A percentile compares a stretch with the other conserved stretches of the same genome.
Conservation (phyloP, 64 coral and sea anemone genomes). For the Stichodactyla mertensii region DNA sequence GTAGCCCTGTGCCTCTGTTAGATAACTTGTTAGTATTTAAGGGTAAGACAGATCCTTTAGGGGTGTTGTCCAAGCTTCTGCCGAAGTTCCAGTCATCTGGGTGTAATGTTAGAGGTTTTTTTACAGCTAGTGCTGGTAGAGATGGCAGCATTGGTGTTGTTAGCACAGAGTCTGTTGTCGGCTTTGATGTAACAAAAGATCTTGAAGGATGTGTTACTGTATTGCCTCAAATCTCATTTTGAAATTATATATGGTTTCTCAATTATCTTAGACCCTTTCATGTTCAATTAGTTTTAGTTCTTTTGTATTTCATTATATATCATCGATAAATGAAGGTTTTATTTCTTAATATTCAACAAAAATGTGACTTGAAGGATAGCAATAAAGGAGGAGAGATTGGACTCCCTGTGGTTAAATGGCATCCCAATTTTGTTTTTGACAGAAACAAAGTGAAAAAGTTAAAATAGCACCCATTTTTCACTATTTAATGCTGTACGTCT, state of each 20-base stretch:
- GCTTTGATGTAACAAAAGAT: neutral
- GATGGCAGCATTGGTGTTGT: slow-evolving; percentile 27
- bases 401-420: neutral
- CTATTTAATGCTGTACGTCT: too few relatives aligned
- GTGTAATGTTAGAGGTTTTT: slow-evolving; percentile 45
- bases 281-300: neutral
- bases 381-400: neutral
- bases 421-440: too few relatives aligned
- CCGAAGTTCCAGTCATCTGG: slow-evolving; percentile 25
- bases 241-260: neutral
- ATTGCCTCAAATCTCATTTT: slow-evolving; percentile 13
- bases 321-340: neutral
- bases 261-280: neutral
- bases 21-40: slow-evolving; percentile 44
- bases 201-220: neutral
- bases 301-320: neutral
- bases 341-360: too few relatives aligned
- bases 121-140: slow-evolving; percentile 34
- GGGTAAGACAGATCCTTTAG: slow-evolving; percentile 33
- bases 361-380: too few relatives aligned
- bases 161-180: neutral
- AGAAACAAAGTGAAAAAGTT: too few relatives aligned
- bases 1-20: slow-evolving; percentile 50
- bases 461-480: too few relatives aligned
- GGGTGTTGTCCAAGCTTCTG: slow-evolving; percentile 43